Conservation (phyloP, 2,113 vertebrate genomes). For the Pollachius pollachius region DNA sequence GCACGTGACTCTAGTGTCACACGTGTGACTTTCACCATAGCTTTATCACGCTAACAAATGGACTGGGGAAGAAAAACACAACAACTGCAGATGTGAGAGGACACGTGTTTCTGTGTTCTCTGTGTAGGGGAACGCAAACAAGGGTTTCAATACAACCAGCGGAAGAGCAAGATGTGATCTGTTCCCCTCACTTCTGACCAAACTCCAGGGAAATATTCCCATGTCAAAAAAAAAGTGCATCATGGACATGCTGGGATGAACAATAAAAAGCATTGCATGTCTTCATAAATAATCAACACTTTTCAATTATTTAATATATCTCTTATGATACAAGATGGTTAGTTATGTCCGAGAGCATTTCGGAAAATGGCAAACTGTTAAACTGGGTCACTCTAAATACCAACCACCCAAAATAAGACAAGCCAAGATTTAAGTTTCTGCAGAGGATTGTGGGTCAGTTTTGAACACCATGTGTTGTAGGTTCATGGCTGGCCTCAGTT, state of each 20-base stretch:
- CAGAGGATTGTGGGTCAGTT: conserved; percentile 2
- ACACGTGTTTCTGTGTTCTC: too few species aligned
- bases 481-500: too few species aligned
- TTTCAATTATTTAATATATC: conserved; percentile 58
- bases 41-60: too few species aligned
- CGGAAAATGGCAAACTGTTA: conserved; percentile 1
- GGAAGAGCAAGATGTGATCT: conserved; percentile 16
- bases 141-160: conserved; percentile 21
- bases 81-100: too few species aligned
- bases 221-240: conserved; percentile 73
- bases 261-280: conserved; percentile 65
- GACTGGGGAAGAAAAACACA: too few species aligned
- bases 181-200: conserved; percentile 36
- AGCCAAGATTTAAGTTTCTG: neutral
- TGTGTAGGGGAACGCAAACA: too few species aligned
- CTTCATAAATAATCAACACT: conserved; percentile 73
- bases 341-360: conserved; percentile 39
- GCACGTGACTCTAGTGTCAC: too few species aligned
- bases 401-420: conserved; percentile 1
- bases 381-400: conserved; percentile 6
- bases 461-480: too few species aligned
- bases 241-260: conserved; percentile 64
- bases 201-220: conserved; percentile 45
- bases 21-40: too few species aligned
- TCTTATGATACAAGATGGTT: conserved; percentile 69